These are phyloP conservation scores for Ceuthmochares aereus DNA, from an alignment of 2,113 vertebrate genomes.

Conservation along the genomic window DNA sequence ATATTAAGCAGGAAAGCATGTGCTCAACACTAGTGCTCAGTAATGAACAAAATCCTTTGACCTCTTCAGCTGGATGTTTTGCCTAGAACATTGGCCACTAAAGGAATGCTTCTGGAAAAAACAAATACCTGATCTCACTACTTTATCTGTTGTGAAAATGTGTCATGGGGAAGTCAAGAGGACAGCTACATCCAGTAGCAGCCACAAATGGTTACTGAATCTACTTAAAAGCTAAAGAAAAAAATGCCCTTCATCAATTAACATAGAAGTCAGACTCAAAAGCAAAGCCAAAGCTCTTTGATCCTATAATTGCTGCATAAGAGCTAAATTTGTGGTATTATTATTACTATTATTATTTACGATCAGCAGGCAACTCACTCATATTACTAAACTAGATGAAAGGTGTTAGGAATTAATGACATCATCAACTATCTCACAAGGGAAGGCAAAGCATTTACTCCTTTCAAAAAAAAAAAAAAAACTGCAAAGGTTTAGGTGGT, in stretches of 20 bases:
- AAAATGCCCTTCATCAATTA: not conserved
- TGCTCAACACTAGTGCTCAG: not conserved
- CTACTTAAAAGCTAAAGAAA: not conserved
- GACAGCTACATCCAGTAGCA: not conserved
- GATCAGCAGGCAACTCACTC: not conserved
- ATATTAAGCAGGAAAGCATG: not conserved
- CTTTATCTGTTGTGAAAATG: not conserved
- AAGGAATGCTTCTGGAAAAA: not conserved
- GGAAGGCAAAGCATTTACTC: not conserved
- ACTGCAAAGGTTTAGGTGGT: not conserved
- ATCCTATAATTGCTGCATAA: not conserved
- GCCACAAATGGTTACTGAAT: not conserved
- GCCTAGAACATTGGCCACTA: not conserved
- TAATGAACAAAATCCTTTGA: not conserved
- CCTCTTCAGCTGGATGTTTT: not conserved
- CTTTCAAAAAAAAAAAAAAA: not conserved
- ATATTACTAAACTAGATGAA: not conserved
- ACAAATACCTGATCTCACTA: not conserved
- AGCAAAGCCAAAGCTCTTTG: not conserved
- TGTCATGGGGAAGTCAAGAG: not conserved
- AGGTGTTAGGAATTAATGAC: not conserved
- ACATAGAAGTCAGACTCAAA: not conserved
- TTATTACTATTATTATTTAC: not conserved
- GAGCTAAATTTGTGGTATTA: not conserved
- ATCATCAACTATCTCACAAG: not conserved